These are phyloP conservation scores for Emberiza fucata DNA, from an alignment of 2,113 vertebrate species.

Conservation along the genomic window DNA sequence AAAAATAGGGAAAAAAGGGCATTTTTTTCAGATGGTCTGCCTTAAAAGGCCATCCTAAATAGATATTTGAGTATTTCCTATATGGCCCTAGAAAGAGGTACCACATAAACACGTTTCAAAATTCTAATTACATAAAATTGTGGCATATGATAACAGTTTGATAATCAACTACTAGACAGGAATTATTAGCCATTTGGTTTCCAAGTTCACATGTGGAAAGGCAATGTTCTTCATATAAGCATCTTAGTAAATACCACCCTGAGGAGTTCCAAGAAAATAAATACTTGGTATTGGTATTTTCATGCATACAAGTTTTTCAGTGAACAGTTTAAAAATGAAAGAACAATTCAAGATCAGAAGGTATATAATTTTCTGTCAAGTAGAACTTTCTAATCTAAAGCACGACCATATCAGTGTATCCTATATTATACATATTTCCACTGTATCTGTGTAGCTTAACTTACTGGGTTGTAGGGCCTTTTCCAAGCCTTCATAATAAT, in stretches of 20 bases:
- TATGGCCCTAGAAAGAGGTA: background rate
- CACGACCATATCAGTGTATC: background rate
- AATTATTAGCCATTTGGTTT: background rate
- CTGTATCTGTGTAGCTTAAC: background rate
- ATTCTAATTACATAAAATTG: background rate
- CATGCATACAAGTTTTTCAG: background rate
- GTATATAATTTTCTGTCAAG: background rate
- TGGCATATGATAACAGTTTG: background rate
- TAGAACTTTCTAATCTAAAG: background rate
- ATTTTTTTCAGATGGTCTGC: background rate
- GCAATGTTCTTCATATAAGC: fast-evolving
- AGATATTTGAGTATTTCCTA: background rate
- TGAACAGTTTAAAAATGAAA: background rate
- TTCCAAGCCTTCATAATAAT: slow-evolving; percentile 80
- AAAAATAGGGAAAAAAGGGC: background rate
- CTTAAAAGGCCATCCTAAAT: background rate
- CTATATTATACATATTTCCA: background rate
- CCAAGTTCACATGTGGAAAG: background rate
- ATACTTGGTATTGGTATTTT: background rate
- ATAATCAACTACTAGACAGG: background rate
- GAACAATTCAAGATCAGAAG: background rate
- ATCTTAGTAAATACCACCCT: background rate
- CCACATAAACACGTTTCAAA: background rate
- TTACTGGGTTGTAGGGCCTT: slow-evolving; percentile 77
- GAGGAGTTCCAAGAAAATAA: background rate